Conservation (phyloP, 2,113 vertebrate species). For the Scopus umbretta region DNA sequence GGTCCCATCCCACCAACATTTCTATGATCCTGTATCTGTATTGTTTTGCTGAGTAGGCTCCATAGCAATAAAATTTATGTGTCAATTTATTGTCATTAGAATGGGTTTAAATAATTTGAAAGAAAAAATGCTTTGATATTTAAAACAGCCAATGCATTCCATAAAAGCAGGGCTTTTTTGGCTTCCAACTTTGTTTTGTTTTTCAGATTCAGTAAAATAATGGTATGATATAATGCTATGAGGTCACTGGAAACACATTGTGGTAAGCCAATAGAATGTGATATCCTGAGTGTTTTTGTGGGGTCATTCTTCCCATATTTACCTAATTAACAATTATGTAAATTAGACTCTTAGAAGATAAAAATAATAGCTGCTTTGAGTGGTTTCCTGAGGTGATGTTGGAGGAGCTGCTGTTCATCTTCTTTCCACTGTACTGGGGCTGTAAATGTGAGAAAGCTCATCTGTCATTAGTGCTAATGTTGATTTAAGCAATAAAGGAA, state of each 20-base stretch:
- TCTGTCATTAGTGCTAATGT: background rate
- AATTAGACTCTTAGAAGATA: background rate
- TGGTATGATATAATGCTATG: background rate
- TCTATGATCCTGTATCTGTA: background rate
- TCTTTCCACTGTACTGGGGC: background rate
- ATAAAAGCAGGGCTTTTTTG: background rate
- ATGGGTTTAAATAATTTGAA: background rate
- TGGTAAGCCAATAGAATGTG: background rate
- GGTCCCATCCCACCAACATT: background rate
- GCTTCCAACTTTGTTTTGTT: background rate
- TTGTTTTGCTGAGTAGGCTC: background rate
- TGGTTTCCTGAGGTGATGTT: background rate
- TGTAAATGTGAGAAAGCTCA: background rate
- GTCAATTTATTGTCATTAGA: background rate
- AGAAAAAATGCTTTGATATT: background rate
- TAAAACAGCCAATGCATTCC: background rate
- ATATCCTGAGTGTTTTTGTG: background rate
- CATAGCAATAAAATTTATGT: background rate
- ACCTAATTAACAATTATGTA: background rate
- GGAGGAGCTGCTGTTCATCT: background rate
- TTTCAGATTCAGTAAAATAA: background rate
- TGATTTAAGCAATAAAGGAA: background rate
- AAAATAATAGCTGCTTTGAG: background rate
- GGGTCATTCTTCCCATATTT: background rate
- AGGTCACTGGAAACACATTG: background rate